These are phyloP conservation scores for Epinephelus cyanopodus DNA, from an alignment of 2,113 vertebrate species.

Conservation along the genomic window DNA sequence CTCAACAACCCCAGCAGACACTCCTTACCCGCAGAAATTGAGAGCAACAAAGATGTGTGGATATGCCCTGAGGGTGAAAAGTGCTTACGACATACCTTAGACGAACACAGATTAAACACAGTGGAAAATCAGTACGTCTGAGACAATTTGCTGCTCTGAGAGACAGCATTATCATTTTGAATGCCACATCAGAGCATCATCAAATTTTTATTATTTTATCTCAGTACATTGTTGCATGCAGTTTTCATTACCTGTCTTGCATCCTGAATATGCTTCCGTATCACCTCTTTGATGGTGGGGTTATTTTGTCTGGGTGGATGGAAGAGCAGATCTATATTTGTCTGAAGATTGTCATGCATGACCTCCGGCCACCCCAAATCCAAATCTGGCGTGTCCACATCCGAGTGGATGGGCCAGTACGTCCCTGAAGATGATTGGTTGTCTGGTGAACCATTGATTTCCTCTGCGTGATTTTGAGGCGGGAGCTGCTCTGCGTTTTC, in stretches of 20 bases:
- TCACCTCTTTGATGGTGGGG: conserved; percentile 94
- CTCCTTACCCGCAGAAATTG: conserved; percentile 54
- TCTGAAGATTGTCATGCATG: conserved; percentile 85
- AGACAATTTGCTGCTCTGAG: neutral
- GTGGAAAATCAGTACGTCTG: neutral
- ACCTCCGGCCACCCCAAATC: conserved; percentile 95
- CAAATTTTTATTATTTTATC: neutral
- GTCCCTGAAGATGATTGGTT: conserved; percentile 92
- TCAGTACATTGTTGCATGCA: neutral
- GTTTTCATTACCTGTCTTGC: conserved; percentile 91
- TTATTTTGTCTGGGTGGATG: conserved; percentile 92
- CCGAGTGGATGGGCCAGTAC: conserved; percentile 95
- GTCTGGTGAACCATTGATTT: conserved; percentile 78
- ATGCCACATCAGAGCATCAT: neutral
- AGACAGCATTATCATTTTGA: neutral
- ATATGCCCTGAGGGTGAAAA: conserved; percentile 8
- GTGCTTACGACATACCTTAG: neutral
- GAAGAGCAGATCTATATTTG: conserved; percentile 93
- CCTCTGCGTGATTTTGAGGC: conserved; percentile 75
- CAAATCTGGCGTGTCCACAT: conserved; percentile 93
- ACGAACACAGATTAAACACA: neutral
- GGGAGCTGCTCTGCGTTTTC: conserved; percentile 83
- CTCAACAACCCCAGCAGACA: conserved; percentile 32
- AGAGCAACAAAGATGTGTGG: conserved; percentile 27
- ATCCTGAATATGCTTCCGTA: conserved; percentile 93